Evolutionary conservation across 2,113 vertebrate genomes (phyloP), one percentile per base, ranked within the genome.

Genomic region (Sakesphorus luctuosus): DNA sequence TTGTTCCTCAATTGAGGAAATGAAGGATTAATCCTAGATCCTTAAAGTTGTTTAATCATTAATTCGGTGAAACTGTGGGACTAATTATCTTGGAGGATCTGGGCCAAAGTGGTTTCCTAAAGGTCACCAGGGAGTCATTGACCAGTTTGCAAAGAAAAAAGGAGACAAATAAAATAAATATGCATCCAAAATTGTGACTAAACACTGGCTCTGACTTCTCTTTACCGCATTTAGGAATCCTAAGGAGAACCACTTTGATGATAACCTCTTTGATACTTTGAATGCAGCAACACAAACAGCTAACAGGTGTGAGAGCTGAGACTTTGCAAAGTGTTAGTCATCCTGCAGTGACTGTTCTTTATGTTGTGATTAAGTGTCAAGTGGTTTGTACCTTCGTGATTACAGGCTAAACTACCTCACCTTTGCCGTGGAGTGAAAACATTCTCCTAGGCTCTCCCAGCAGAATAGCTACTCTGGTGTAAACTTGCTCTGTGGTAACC

Each of bases 1-100:
- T 92, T 92, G 74, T 35, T 91, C 72, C 43, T 91, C 85, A 90
- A 8, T 9, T 94, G 75, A 94, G 67, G 85, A 97, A 92, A 94
- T 80, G 46, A 95, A 94, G 59, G 28, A 93, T 79, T 93, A 91
- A 85, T 80, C 79, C 50, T 80, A 84, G 75, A 90, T 63, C n/a
- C 58, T 71, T 85, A 77, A 87, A 93, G n/a, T 1, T 76, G 47
- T 82, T 94, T 93, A 85, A 92, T 74, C 50, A 81, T 55, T 23
- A 80, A 93, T 86, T 90, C 72, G 76, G 28, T 90, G 94, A 61
- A 87, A 85, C n/a, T 46, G 40, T 61, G 73, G 73, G 47, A 58
- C 65, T 90, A 94, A 96, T 93, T 84, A 81, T 29, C 52, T 78
- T 53, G 2, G 8, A 85, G 23, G 20, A 82, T 7, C 11, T 4